Evolutionary conservation across 2,797 vertebrate genomes (phyloP).

Genomic region (Megalops cyprinoides): DNA sequence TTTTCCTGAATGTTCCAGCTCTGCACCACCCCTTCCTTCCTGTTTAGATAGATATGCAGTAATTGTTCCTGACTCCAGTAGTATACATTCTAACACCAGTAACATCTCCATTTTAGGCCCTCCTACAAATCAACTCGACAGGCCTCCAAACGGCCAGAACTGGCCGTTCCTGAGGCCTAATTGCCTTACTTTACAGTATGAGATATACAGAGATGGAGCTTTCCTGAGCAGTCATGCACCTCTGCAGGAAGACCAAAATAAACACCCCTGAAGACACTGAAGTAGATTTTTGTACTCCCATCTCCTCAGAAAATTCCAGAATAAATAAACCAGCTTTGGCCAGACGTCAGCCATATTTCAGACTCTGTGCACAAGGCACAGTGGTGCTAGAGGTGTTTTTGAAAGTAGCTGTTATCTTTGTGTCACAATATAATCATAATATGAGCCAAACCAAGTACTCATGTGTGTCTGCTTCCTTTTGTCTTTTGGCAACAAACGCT

Average conservation of each 20-base stretch:
- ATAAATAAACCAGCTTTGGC: neutral
- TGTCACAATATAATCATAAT: neutral
- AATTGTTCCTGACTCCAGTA: neutral
- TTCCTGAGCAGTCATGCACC: no score
- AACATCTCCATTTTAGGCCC: no score
- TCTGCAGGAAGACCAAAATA: neutral
- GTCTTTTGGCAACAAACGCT: no score
- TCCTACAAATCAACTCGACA: no score
- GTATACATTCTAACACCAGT: no score
- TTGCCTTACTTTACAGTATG: no score
- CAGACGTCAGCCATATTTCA: neutral
- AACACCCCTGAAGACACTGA: neutral
- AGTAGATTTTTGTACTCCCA: neutral
- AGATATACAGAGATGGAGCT: no score
- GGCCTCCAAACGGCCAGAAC: no score
- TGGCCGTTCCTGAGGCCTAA: no score
- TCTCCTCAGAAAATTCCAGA: neutral
- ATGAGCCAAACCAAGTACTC: neutral
- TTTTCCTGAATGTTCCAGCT: no score
- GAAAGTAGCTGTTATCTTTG: no score
- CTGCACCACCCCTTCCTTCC: neutral
- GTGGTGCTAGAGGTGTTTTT: neutral
- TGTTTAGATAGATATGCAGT: neutral
- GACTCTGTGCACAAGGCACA: neutral
- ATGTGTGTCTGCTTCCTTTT: neutral